These are phyloP conservation scores for Drosophila peninsularis DNA, from an alignment of 2,888 invertebrate species.

Conservation along the genomic window DNA sequence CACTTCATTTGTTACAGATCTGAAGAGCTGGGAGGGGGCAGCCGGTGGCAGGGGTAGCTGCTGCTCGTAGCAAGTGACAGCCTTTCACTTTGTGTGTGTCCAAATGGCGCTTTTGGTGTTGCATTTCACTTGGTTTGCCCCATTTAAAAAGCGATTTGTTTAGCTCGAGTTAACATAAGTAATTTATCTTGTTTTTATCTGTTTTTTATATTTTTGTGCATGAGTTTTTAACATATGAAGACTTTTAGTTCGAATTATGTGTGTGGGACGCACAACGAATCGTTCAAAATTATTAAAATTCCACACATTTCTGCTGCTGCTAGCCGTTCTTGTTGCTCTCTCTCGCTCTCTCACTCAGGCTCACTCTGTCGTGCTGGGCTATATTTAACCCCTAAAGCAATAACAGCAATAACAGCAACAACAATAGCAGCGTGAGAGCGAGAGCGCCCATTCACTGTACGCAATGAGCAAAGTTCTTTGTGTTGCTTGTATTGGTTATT, in stretches of 20 bases:
- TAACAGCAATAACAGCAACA: conserved; percentile 6
- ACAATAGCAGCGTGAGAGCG: conserved; percentile 11
- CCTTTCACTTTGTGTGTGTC: conserved; percentile 70
- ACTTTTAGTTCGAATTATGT: conserved; percentile 19
- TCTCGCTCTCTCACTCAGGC: not conserved
- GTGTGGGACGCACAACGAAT: conserved; percentile 40
- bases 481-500: conserved; percentile 32
- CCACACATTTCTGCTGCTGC: conserved; percentile 15
- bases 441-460: not conserved
- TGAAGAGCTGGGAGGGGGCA: not conserved
- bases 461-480: not conserved
- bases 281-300: conserved; percentile 28
- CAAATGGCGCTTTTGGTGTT: conserved; percentile 67
- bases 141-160: conserved; percentile 78
- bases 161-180: conserved; percentile 69
- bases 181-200: conserved; percentile 73
- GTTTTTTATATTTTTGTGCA: conserved; percentile 6
- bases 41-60: conserved; percentile 9
- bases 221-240: conserved; percentile 12
- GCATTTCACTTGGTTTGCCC: conserved; percentile 68
- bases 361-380: conserved; percentile 14
- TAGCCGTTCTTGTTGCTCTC: conserved; percentile 5
- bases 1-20: conserved; percentile 69
- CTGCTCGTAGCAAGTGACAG: conserved; percentile 59
- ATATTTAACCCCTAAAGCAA: conserved; percentile 46